These are phyloP conservation scores for Sebastes matsubarae DNA, from an alignment of 2,797 vertebrate species.

Conservation along the genomic window DNA sequence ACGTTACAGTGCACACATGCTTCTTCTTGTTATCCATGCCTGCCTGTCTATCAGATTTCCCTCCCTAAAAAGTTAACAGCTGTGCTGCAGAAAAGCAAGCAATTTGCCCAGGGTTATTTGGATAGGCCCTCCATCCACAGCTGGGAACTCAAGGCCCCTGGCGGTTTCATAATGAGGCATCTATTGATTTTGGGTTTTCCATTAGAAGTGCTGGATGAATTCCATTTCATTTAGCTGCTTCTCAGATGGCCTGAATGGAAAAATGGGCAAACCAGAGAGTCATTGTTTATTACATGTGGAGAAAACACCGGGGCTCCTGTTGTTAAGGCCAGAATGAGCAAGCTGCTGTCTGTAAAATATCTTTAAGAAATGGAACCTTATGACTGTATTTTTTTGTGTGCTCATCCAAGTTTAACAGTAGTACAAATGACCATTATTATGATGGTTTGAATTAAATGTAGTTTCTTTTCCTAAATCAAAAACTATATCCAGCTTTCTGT, in stretches of 20 bases:
- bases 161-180: conserved; percentile 69
- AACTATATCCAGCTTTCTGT: neutral
- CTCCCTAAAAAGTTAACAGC: conserved; percentile 57
- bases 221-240: conserved; percentile 69
- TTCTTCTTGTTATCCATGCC: neutral
- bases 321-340: conserved; percentile 1
- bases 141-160: conserved; percentile 56
- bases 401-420: neutral
- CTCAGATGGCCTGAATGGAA: conserved; percentile 49
- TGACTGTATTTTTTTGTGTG: neutral
- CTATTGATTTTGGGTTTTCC: conserved; percentile 76
- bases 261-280: conserved; percentile 47
- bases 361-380: conserved; percentile 24
- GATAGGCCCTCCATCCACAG: conserved; percentile 64
- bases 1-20: neutral
- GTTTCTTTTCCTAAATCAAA: too few relatives aligned
- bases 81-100: conserved; percentile 62
- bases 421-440: neutral
- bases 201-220: conserved; percentile 73
- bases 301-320: conserved; percentile 8
- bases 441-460: neutral
- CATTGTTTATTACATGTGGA: conserved; percentile 50
- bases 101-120: conserved; percentile 68
- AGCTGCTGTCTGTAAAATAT: neutral
- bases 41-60: conserved; percentile 31